phyloP scores from a whole-genome alignment of 1,140 invertebrate species.

The Sinonovacula constricta region DNA sequence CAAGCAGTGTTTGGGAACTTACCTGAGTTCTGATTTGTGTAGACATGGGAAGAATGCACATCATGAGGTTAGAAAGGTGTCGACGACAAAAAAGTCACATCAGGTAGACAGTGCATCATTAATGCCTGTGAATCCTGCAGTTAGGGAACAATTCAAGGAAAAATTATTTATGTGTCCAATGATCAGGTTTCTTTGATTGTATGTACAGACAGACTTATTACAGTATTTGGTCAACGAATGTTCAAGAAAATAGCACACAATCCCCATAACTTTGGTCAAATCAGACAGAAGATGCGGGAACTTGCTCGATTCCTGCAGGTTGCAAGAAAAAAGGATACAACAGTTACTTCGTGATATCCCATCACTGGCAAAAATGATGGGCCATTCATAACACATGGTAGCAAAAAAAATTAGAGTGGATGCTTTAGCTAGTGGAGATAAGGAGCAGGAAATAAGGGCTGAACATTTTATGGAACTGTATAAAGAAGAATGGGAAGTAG shows the following conservation, averaged over 20 bases:
- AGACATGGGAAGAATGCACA: slow-evolving; percentile 32
- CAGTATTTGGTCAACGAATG: neutral
- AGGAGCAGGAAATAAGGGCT: neutral
- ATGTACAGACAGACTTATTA: neutral
- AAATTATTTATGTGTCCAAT: neutral
- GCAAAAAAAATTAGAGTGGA: neutral
- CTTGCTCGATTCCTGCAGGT: neutral
- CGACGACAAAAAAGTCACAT: neutral
- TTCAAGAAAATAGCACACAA: neutral
- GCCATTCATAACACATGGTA: neutral
- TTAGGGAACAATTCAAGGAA: neutral
- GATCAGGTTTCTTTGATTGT: neutral
- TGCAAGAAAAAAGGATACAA: neutral
- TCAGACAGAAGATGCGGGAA: neutral
- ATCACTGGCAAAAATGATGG: neutral
- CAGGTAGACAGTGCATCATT: neutral
- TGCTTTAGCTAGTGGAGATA: neutral
- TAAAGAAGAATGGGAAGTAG: slow-evolving; percentile 16
- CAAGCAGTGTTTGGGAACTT: slow-evolving; percentile 10
- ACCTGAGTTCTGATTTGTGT: neutral
- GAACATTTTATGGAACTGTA: slow-evolving; percentile 9
- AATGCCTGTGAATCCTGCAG: neutral
- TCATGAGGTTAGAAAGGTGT: neutral
- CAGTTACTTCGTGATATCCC: neutral
- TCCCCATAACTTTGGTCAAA: neutral